Percentiles rank a stretch among this genome's conserved stretches.
These are phyloP conservation scores for Oreochromis spilurus DNA, from an alignment of 2,113 vertebrate genomes.

Conservation along the genomic window DNA sequence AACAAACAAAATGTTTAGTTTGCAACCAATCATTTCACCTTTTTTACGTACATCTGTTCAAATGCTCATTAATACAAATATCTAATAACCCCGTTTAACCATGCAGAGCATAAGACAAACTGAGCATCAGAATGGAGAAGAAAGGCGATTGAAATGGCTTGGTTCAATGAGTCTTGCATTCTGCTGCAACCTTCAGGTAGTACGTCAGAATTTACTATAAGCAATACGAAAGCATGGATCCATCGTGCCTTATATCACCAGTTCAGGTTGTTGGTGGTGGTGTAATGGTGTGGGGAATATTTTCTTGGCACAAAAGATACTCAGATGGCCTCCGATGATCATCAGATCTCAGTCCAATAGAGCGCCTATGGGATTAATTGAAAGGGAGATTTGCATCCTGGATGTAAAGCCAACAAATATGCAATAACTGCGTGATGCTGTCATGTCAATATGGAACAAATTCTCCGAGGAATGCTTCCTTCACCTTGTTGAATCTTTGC, in stretches of 20 bases:
- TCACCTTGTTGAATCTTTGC: not conserved
- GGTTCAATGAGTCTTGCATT: not conserved
- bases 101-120: not conserved
- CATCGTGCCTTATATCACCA: not conserved
- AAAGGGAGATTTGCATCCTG: not conserved
- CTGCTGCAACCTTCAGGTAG: not conserved
- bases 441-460: not conserved
- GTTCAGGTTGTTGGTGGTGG: rapidly evolving
- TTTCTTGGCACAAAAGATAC: not conserved
- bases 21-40: not conserved
- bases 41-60: not conserved
- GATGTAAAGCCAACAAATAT: not conserved
- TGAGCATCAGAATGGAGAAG: not conserved
- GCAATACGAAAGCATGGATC: not conserved
- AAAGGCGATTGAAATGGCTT: not conserved
- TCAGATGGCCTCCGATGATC: not conserved
- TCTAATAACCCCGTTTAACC: not conserved
- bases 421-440: not conserved
- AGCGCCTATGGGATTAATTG: not conserved
- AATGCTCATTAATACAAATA: not conserved
- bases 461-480: not conserved
- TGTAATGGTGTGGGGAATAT: not conserved
- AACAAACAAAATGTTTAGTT: not conserved
- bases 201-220: not conserved
- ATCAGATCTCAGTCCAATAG: not conserved